Conservation (phyloP, 2,888 invertebrate species). For the Xestia xanthographa region DNA sequence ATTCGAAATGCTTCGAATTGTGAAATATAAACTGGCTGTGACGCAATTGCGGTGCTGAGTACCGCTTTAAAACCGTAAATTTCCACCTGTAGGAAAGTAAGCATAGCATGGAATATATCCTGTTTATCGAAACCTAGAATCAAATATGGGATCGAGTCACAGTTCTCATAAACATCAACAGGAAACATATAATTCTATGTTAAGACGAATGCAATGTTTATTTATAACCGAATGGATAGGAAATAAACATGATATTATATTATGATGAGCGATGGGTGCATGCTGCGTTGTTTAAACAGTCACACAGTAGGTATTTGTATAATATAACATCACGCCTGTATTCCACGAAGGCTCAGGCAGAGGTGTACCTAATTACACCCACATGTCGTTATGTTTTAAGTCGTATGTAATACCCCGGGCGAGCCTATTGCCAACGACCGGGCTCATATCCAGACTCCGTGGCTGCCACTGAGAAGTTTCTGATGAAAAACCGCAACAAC, state of each 20-base stretch:
- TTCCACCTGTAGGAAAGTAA: constrained; percentile 3
- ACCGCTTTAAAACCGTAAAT: not conserved
- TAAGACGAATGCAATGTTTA: constrained; percentile 34
- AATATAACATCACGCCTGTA: not conserved
- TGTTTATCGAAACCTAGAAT: constrained; percentile 44
- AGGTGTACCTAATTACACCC: not conserved
- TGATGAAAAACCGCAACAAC: not conserved
- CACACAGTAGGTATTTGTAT: not conserved
- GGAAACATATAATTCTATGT: constrained; percentile 40
- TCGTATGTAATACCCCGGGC: too few relatives aligned
- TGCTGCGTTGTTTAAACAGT: not conserved
- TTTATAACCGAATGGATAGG: constrained; percentile 12
- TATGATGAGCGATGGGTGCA: not conserved
- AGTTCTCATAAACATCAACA: constrained; percentile 32
- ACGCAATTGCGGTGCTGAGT: not conserved
- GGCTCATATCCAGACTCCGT: not conserved
- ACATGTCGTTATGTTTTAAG: not conserved
- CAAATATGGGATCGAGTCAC: constrained; percentile 32
- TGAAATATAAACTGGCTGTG: not conserved
- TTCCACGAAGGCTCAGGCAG: not conserved
- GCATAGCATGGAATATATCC: constrained; percentile 22
- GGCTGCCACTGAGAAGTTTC: not conserved
- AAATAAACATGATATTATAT: constrained; percentile 27
- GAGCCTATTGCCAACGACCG: not conserved
- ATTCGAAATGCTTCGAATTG: not conserved